Evolutionary conservation across 2,113 vertebrate genomes (phyloP).

Genomic region (Oncorhynchus clarkii): DNA sequence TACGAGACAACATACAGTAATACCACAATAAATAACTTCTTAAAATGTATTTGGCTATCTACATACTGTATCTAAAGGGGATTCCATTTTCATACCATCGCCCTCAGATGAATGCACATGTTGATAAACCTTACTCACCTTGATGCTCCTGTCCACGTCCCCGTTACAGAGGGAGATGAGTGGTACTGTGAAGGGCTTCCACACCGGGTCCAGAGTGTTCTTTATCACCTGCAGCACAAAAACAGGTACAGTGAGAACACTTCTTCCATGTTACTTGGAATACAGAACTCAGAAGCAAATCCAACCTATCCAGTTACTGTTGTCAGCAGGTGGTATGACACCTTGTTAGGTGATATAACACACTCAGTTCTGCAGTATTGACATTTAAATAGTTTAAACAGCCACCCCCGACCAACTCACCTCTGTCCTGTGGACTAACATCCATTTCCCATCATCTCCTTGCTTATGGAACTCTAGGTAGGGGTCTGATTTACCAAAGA

Average conservation of each 20-base stretch:
- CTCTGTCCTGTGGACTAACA: constrained; percentile 98
- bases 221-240: constrained; percentile 87
- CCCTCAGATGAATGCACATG: too few relatives aligned
- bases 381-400: too few relatives aligned
- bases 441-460: constrained; percentile 93
- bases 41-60: not conserved
- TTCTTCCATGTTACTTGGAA: too few relatives aligned
- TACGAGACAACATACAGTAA: constrained; percentile 10
- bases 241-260: not conserved
- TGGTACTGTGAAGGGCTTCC: constrained; percentile 93
- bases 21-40: not conserved
- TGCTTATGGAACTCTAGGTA: constrained; percentile 96
- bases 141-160: constrained; percentile 88
- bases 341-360: too few relatives aligned
- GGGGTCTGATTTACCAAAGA: constrained; percentile 97
- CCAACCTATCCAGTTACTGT: too few relatives aligned
- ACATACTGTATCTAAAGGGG: not conserved
- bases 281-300: not conserved
- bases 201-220: constrained; percentile 92
- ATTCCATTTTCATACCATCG: not conserved
- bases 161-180: constrained; percentile 94
- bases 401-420: constrained; percentile 58
- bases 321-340: too few relatives aligned
- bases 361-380: too few relatives aligned
- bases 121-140: constrained; percentile 71